Evolutionary conservation across 2,888 invertebrate species (phyloP).

Genomic region (Xestobium rufovillosum): DNA sequence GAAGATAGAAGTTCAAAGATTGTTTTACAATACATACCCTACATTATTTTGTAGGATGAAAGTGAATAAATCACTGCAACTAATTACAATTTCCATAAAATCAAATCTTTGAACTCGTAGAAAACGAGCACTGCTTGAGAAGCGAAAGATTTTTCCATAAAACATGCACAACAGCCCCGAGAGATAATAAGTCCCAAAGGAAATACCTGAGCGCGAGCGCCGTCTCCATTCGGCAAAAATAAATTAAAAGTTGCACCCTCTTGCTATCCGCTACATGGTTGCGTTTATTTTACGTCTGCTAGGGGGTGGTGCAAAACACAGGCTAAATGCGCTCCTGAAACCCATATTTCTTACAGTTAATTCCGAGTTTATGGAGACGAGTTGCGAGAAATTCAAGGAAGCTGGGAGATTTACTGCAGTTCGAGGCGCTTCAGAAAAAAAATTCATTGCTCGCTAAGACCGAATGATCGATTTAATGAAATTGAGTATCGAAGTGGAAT

Average conservation of each 20-base stretch:
- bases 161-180: constrained; percentile 26
- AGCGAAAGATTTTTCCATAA: no score
- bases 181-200: constrained; percentile 24
- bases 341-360: constrained; percentile 30
- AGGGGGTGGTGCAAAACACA: constrained; percentile 18
- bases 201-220: constrained; percentile 23
- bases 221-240: constrained; percentile 28
- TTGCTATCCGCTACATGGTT: neutral
- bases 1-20: no score
- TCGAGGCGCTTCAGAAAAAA: no score
- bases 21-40: no score
- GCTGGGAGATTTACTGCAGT: constrained; percentile 28
- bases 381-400: constrained; percentile 28
- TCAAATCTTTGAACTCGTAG: no score
- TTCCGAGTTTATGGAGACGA: constrained; percentile 31
- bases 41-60: no score
- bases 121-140: no score
- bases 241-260: constrained; percentile 32
- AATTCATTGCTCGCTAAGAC: no score
- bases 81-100: no score
- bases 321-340: constrained; percentile 27
- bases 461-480: no score
- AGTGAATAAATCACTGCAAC: no score
- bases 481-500: no score
- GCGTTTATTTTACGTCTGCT: neutral